Evolutionary conservation across 2,113 vertebrate species (phyloP), one percentile per base, ranked within the genome.

Genomic region (Edolisoma coerulescens): DNA sequence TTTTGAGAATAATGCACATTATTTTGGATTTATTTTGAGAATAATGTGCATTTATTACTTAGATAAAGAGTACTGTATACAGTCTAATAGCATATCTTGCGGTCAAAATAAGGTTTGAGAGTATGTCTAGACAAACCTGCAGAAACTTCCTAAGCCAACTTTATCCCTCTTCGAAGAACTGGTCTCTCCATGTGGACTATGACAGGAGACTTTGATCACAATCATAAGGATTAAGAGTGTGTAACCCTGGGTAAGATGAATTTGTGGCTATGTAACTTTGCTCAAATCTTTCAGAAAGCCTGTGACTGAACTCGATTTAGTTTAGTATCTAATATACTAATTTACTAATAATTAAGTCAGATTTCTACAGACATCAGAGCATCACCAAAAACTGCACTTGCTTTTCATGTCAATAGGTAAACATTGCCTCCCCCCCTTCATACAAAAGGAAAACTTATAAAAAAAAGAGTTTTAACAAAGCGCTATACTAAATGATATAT

Each of bases 361-460:
- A 84, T 73, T 68, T 41, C 11, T 73, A 30, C 26, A 56, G 30
- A 37, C 19, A 56, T 41, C 5, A 63, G 33, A 87, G 2, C 13
- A 70, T 50, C 39, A 41, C 24, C 67, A 14, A 56, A 67, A 63
- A 26, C 8, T 54, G 12, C 4, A 8, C 4, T 45, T 47, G 1
- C 6, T 67, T 77, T 59, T 39, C 32, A 3, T 45, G 13, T 60
- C 35, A 41, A 17, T 24, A 47, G 13, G 18, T 52, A 65, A 95
- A 22, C 6, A 39, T 42, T 45, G 9, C 2, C 4, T 52, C 4
- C 2, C 33, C n/a, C 5, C 7, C 3, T 42, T 11, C 47, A 21
- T 10, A n/a, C 0, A 3, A 13, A 89, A 65, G 4, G 9, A 82
- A 90, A 39, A 16, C 7, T 20, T 50, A 7, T 30, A 11, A 52